Percentiles rank a stretch among this genome's conserved stretches.
Evolutionary conservation across 1,140 invertebrate genomes (phyloP).

Genomic region (Drosophila setifemur): DNA sequence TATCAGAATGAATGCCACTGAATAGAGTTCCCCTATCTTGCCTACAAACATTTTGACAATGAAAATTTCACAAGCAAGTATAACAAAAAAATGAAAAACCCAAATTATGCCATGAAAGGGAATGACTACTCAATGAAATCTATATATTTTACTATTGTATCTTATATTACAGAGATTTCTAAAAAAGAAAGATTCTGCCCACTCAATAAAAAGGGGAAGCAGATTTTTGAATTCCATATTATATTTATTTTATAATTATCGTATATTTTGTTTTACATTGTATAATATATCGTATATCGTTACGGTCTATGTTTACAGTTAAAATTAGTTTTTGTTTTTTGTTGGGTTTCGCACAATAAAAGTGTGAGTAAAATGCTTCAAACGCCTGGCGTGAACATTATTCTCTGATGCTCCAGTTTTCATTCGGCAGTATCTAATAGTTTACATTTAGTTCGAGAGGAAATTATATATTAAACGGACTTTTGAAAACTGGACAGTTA

Average conservation of each 20-base stretch:
- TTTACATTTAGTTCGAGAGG: conserved; percentile 32
- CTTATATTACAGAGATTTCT: conserved; percentile 18
- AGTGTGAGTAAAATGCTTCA: conserved; percentile 37
- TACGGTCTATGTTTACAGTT: conserved; percentile 47
- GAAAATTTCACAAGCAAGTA: neutral
- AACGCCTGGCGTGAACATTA: conserved; percentile 43
- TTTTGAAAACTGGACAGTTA: conserved; percentile 22
- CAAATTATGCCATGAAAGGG: conserved; percentile 20
- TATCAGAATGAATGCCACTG: neutral
- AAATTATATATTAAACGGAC: conserved; percentile 11
- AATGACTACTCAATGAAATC: conserved; percentile 3
- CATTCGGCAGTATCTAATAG: conserved; percentile 15
- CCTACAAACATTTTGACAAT: conserved; percentile 20
- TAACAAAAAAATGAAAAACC: neutral
- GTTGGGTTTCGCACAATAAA: conserved; percentile 34
- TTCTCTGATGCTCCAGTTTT: neutral
- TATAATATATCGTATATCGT: conserved; percentile 45
- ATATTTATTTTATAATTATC: conserved; percentile 41
- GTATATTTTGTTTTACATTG: conserved; percentile 48
- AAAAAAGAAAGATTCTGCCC: too few species aligned
- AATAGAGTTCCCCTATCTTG: neutral
- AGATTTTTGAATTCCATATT: too few species aligned
- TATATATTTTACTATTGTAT: neutral
- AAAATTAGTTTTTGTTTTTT: conserved; percentile 25
- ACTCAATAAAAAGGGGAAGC: too few species aligned